These are phyloP conservation scores for Caenorhabditis doughertyi DNA, from an alignment of 2,888 invertebrate genomes.

Conservation along the genomic window DNA sequence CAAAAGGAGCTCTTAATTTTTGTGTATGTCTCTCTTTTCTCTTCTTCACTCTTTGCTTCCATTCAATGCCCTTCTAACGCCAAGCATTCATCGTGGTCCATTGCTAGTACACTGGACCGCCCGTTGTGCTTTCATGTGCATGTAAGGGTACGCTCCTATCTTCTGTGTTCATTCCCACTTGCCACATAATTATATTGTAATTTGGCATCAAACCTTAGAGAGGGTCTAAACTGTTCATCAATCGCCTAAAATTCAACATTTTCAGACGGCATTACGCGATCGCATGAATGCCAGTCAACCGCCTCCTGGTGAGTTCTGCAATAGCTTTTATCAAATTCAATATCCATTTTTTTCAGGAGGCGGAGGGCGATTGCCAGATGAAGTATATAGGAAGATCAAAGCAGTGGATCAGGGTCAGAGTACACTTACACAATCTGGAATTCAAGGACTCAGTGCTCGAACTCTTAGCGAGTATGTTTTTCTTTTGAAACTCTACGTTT, in stretches of 20 bases:
- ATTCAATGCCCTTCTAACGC: constrained; percentile 55
- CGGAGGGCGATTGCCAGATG: constrained; percentile 78
- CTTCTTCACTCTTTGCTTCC: constrained; percentile 15
- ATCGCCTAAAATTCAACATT: background rate
- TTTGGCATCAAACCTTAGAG: no score
- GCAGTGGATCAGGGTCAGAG: constrained; percentile 81
- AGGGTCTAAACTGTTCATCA: background rate
- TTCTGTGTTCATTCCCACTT: background rate
- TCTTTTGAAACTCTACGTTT: background rate
- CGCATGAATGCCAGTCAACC: constrained; percentile 69
- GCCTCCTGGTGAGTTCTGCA: constrained; percentile 67
- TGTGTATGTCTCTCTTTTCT: constrained; percentile 21
- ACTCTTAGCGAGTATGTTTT: constrained; percentile 76
- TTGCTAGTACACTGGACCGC: constrained; percentile 22
- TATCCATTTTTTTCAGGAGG: constrained; percentile 44
- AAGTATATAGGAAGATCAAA: constrained; percentile 78
- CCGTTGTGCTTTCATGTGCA: constrained; percentile 55
- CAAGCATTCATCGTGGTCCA: constrained; percentile 49
- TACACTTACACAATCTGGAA: constrained; percentile 80
- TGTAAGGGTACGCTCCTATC: constrained; percentile 25
- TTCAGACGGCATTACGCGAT: constrained; percentile 63
- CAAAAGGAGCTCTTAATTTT: constrained; percentile 55
- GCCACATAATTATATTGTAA: background rate
- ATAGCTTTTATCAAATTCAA: background rate
- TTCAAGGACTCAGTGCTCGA: constrained; percentile 80